phyloP scores from a whole-genome alignment of 1,140 invertebrate species.

The Brachionus plicatilis region DNA sequence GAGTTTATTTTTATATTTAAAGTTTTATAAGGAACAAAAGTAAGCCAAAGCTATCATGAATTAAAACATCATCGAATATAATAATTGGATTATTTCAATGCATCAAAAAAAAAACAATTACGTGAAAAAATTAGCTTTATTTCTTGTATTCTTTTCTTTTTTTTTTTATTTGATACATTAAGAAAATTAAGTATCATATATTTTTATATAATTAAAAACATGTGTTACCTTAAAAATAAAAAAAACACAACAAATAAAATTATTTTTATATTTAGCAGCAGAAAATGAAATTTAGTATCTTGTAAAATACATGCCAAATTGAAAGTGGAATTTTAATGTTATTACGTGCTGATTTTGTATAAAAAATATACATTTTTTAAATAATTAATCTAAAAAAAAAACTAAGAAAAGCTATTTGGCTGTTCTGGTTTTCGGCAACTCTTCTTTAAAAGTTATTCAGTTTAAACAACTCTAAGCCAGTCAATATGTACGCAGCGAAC shows the following conservation, averaged over 20 bases:
- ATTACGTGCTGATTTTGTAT: neutral
- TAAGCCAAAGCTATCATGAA: no score
- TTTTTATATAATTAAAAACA: neutral
- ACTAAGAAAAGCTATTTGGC: neutral
- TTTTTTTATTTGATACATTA: neutral
- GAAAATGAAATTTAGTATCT: conserved; percentile 1
- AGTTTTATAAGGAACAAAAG: no score
- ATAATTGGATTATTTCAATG: neutral
- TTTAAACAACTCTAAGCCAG: conserved; percentile 39
- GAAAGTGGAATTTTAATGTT: neutral
- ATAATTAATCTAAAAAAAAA: conserved; percentile 7
- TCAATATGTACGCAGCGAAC: conserved; percentile 37
- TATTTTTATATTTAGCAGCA: neutral
- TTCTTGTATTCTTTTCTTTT: neutral
- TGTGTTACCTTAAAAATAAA: neutral
- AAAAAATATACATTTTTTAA: neutral
- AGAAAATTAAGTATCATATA: neutral
- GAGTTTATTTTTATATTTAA: no score
- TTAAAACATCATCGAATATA: no score
- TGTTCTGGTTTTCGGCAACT: neutral
- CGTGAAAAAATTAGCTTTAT: neutral
- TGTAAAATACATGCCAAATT: neutral
- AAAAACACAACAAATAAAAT: conserved; percentile 2
- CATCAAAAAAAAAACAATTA: neutral
- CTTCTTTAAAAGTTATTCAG: conserved; percentile 38